These are phyloP conservation scores for Globodera ellingtonae DNA, from an alignment of 1,140 invertebrate species.

Conservation along the genomic window DNA sequence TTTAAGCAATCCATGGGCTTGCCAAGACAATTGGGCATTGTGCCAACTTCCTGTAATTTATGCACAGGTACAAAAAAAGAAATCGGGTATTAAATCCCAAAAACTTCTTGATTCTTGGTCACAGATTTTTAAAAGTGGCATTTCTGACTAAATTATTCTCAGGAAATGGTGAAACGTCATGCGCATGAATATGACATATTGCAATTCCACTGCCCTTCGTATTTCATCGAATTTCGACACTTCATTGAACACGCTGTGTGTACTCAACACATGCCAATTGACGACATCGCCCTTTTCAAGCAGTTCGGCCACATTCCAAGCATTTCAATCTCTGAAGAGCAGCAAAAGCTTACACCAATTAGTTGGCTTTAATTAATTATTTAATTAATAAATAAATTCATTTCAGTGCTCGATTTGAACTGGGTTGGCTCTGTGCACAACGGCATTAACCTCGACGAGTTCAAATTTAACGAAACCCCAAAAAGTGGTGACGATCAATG, in stretches of 20 bases:
- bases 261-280: slow-evolving; percentile 20
- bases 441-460: slow-evolving; percentile 13
- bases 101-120: no score
- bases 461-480: slow-evolving; percentile 24
- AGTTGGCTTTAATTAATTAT: background rate
- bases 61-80: background rate
- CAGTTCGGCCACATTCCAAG: slow-evolving; percentile 7
- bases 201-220: slow-evolving; percentile 21
- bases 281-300: background rate
- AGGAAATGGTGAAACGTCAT: slow-evolving; percentile 6
- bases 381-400: background rate
- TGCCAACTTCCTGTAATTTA: background rate
- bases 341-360: background rate
- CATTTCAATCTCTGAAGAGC: slow-evolving; percentile 32
- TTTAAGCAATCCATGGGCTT: background rate
- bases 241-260: slow-evolving; percentile 6
- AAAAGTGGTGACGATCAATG: background rate
- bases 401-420: background rate
- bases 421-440: slow-evolving; percentile 24
- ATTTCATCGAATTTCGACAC: slow-evolving; percentile 19
- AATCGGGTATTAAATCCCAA: no score
- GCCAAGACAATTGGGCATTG: background rate
- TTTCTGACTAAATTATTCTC: background rate
- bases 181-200: slow-evolving; percentile 30
- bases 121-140: no score